Conservation (phyloP, 2,888 invertebrate genomes). For the Protonemura montana region DNA sequence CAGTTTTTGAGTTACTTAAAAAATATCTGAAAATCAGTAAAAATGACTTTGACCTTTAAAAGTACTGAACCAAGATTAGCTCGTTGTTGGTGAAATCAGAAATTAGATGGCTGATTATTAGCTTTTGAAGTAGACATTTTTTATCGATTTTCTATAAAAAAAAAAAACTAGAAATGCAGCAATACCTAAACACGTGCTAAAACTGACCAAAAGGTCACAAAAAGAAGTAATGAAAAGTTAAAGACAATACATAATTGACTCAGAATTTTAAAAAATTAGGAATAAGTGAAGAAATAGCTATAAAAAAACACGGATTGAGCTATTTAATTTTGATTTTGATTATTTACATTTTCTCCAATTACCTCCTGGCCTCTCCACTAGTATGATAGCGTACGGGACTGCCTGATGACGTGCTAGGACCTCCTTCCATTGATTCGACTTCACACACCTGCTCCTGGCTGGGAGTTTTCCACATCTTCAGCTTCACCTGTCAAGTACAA, state of each 20-base stretch:
- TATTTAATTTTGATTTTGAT: neutral
- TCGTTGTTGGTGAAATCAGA: too few relatives aligned
- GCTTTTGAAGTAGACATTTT: too few relatives aligned
- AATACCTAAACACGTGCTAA: too few relatives aligned
- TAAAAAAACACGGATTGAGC: neutral
- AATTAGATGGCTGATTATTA: too few relatives aligned
- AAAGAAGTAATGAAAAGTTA: neutral
- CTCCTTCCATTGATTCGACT: conserved; percentile 67
- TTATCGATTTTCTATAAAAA: too few relatives aligned
- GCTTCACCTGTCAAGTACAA: conserved; percentile 65
- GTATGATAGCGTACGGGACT: conserved; percentile 63
- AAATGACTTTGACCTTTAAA: too few relatives aligned
- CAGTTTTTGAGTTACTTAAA: too few relatives aligned
- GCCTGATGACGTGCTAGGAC: conserved; percentile 63
- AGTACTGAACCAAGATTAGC: neutral
- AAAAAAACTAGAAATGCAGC: too few relatives aligned
- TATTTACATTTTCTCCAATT: conserved; percentile 39
- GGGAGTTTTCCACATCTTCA: conserved; percentile 86
- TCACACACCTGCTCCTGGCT: conserved; percentile 76
- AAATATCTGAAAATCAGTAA: neutral
- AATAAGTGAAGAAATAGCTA: neutral
- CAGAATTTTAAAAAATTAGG: neutral
- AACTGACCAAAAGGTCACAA: too few relatives aligned
- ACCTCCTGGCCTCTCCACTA: conserved; percentile 78
- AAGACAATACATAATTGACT: neutral